Conservation (phyloP, 2,888 invertebrate genomes). For the Aromia moschata region DNA sequence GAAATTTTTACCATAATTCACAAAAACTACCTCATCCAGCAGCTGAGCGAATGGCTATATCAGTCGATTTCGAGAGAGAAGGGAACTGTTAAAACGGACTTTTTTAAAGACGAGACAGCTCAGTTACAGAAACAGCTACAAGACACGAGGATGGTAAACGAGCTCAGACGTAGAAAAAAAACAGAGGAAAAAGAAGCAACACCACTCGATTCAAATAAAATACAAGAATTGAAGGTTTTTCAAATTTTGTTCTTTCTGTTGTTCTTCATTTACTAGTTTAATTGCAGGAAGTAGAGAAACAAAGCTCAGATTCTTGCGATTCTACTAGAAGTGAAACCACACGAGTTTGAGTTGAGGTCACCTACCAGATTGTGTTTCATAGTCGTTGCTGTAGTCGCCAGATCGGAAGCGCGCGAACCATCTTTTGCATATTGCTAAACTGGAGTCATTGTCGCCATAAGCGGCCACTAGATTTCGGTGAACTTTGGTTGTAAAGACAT, state of each 20-base stretch:
- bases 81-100: slow-evolving; percentile 70
- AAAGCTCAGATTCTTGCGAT: slow-evolving; percentile 6
- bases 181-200: slow-evolving; percentile 4
- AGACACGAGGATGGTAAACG: slow-evolving; percentile 61
- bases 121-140: slow-evolving; percentile 64
- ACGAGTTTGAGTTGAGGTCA: too few species aligned
- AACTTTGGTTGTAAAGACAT: too few species aligned
- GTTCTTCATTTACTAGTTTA: too few species aligned
- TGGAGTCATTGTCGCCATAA: too few species aligned
- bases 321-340: slow-evolving; percentile 12
- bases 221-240: slow-evolving; percentile 8
- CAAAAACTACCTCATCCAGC: slow-evolving; percentile 76
- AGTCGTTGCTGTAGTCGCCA: too few species aligned
- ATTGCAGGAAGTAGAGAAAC: slow-evolving; percentile 3
- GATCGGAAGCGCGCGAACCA: too few species aligned
- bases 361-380: too few species aligned
- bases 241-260: too few species aligned
- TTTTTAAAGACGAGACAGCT: slow-evolving; percentile 70
- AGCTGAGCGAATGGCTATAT: slow-evolving; percentile 76
- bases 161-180: slow-evolving; percentile 45
- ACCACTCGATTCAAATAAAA: slow-evolving; percentile 6
- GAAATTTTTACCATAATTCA: slow-evolving; percentile 75
- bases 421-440: too few species aligned
- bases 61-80: slow-evolving; percentile 71
- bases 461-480: too few species aligned